Evolutionary conservation across 2,888 invertebrate species (phyloP).

Genomic region (Dynastes maya): DNA sequence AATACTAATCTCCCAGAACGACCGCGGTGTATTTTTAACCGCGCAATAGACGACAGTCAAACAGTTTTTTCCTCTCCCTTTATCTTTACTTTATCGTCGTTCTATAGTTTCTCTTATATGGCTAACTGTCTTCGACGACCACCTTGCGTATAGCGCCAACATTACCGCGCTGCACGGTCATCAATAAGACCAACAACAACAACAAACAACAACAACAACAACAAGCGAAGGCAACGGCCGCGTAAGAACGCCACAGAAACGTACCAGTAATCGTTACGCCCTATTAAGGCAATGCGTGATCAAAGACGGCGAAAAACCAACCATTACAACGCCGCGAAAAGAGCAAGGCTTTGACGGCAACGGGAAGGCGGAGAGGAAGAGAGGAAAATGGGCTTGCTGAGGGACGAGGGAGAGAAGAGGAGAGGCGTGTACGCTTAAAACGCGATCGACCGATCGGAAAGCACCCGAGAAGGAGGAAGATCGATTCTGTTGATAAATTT

Average conservation of each 20-base stretch:
- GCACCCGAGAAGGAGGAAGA: neutral
- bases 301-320: constrained; percentile 45
- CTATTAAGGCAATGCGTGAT: constrained; percentile 49
- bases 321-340: constrained; percentile 26
- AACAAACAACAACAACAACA: constrained; percentile 29
- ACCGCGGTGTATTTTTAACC: too few species aligned
- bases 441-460: constrained; percentile 22
- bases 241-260: constrained; percentile 26
- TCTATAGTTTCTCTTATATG: constrained; percentile 10
- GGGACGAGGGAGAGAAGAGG: constrained; percentile 10
- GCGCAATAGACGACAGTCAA: too few species aligned
- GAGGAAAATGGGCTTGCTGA: neutral
- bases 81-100: neutral
- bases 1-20: too few species aligned
- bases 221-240: constrained; percentile 24
- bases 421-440: neutral
- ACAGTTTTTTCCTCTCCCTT: too few species aligned
- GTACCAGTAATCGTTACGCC: constrained; percentile 48
- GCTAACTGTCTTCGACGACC: constrained; percentile 1
- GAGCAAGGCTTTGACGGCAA: constrained; percentile 19
- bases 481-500: constrained; percentile 37
- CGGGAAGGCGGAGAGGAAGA: constrained; percentile 8
- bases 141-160: constrained; percentile 17
- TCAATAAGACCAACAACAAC: constrained; percentile 29
- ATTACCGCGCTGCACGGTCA: constrained; percentile 32